These are phyloP conservation scores for Monomorium pharaonis DNA, from an alignment of 1,140 invertebrate species.

Conservation along the genomic window DNA sequence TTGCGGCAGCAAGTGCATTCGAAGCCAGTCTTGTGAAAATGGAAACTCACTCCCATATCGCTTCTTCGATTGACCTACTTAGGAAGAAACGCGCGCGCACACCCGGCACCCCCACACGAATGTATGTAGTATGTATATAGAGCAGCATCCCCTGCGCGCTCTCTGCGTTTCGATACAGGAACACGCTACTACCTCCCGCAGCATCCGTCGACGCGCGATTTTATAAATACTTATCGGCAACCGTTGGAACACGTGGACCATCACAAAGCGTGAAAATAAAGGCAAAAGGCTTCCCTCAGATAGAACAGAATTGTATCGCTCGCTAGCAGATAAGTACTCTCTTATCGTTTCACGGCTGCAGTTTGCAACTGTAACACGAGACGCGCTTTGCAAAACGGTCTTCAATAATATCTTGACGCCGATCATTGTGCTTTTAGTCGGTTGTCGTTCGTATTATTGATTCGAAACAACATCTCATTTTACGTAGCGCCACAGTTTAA, in stretches of 20 bases:
- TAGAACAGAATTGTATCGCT: constrained; percentile 1
- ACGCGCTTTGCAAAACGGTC: neutral
- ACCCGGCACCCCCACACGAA: neutral
- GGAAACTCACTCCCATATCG: constrained; percentile 67
- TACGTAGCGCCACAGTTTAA: neutral
- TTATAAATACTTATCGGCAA: constrained; percentile 41
- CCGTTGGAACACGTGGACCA: neutral
- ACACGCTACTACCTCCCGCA: neutral
- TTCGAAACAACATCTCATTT: neutral
- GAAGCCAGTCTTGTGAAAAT: constrained; percentile 66
- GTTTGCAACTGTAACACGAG: constrained; percentile 11
- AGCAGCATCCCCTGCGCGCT: neutral
- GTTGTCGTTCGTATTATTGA: neutral
- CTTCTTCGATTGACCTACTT: constrained; percentile 71
- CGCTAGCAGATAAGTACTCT: neutral
- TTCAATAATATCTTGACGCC: neutral
- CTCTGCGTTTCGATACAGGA: constrained; percentile 12
- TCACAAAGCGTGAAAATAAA: constrained; percentile 3
- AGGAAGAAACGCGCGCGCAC: neutral
- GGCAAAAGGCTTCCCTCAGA: neutral
- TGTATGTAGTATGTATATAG: neutral
- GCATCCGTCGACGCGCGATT: constrained; percentile 3
- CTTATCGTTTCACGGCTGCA: neutral
- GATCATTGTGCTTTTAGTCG: neutral
- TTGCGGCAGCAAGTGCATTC: constrained; percentile 60